These are phyloP conservation scores for Cygnus buccinator DNA, from an alignment of 2,113 vertebrate genomes.

Conservation along the genomic window DNA sequence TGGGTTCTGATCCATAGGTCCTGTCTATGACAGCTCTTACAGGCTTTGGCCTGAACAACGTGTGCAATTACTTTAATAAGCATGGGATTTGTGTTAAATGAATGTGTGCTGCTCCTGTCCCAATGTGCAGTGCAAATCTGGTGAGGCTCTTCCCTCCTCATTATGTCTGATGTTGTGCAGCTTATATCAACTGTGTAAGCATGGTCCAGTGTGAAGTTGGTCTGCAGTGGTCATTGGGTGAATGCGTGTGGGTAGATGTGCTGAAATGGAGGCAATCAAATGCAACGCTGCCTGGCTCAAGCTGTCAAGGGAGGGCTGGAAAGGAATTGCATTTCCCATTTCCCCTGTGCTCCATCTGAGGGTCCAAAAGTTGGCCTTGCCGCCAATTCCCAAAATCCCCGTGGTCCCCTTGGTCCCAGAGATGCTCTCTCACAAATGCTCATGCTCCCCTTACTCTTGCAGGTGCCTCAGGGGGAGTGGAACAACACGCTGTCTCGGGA, in stretches of 20 bases:
- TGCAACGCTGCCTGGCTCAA: neutral
- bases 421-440: neutral
- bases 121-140: neutral
- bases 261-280: neutral
- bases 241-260: neutral
- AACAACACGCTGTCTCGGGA: conserved; percentile 86
- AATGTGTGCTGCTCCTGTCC: rapidly evolving
- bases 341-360: neutral
- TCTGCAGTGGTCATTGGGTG: rapidly evolving
- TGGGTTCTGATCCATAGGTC: neutral
- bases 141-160: neutral
- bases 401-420: neutral
- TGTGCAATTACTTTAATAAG: rapidly evolving
- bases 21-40: neutral
- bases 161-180: neutral
- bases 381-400: neutral
- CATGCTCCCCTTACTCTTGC: conserved; percentile 2
- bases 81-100: rapidly evolving
- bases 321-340: neutral
- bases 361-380: neutral
- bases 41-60: neutral
- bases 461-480: conserved; percentile 91
- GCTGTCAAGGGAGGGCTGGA: neutral
- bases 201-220: neutral
- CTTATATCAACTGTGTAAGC: conserved; percentile 1